phyloP scores from a whole-genome alignment of 2,113 vertebrate genomes.

The Donacobius atricapilla region DNA sequence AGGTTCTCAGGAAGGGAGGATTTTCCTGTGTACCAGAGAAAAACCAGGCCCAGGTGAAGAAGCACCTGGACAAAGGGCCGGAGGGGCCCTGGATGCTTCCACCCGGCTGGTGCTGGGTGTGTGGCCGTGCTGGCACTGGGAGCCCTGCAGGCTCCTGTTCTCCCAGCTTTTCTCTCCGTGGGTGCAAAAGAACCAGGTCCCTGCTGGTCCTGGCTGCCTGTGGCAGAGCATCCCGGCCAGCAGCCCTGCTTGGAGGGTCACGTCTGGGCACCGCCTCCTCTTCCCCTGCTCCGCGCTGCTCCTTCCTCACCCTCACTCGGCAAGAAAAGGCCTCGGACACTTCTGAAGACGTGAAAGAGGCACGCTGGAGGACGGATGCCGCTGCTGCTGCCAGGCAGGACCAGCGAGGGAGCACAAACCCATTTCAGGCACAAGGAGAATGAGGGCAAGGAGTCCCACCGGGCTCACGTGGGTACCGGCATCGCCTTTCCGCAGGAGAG shows the following conservation, averaged over 20 bases:
- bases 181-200: rapidly evolving
- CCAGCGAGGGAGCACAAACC: neutral
- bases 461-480: constrained; percentile 59
- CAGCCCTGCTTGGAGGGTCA: rapidly evolving
- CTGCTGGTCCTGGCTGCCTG: rapidly evolving
- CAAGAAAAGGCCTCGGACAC: rapidly evolving
- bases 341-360: rapidly evolving
- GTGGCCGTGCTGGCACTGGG: rapidly evolving
- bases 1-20: rapidly evolving
- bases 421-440: constrained; percentile 57
- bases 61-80: rapidly evolving
- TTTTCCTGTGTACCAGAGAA: rapidly evolving
- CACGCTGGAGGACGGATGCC: neutral
- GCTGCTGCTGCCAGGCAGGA: neutral
- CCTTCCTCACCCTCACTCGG: neutral
- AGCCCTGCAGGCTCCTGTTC: rapidly evolving
- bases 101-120: rapidly evolving
- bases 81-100: neutral
- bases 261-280: neutral
- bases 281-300: rapidly evolving
- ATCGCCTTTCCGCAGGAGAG: constrained; percentile 23
- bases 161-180: neutral
- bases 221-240: neutral
- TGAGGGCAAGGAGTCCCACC: constrained; percentile 63
- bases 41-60: neutral